A percentile compares a stretch with the other conserved stretches of the same genome.
Evolutionary conservation across 2,888 invertebrate species (phyloP).

Genomic region (Cosmia trapezina): DNA sequence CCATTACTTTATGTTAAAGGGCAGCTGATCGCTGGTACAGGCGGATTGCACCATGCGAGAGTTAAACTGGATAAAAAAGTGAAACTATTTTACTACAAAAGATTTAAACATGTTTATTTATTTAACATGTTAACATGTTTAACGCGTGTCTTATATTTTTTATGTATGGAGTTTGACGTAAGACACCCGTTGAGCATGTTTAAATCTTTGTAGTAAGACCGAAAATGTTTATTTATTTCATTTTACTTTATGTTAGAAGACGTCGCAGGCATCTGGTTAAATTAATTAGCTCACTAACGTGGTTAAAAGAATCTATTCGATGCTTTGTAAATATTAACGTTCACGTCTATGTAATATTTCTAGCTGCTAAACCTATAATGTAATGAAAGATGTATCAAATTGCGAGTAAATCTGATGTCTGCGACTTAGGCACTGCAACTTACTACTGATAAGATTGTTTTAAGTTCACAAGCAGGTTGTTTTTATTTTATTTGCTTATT

Average conservation of each 20-base stretch:
- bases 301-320: neutral
- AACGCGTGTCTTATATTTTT: no score
- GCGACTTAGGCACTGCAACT: constrained; percentile 29
- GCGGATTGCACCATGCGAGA: constrained; percentile 53
- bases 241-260: constrained; percentile 20
- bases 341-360: constrained; percentile 7
- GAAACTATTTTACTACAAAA: neutral
- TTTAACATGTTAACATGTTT: no score
- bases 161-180: no score
- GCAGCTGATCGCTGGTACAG: constrained; percentile 58
- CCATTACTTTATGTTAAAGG: constrained; percentile 42
- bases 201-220: no score
- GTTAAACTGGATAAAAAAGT: constrained; percentile 4
- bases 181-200: no score
- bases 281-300: neutral
- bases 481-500: constrained; percentile 32
- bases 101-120: no score
- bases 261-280: constrained; percentile 9
- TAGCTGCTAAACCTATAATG: constrained; percentile 1
- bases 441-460: constrained; percentile 26
- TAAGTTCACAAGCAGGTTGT: constrained; percentile 45
- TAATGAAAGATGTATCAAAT: neutral
- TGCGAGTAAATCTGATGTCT: constrained; percentile 2
- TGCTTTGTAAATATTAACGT: constrained; percentile 37
- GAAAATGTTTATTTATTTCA: constrained; percentile 8